Conservation (phyloP, 2,888 invertebrate genomes). For the Diarsia dahlii region DNA sequence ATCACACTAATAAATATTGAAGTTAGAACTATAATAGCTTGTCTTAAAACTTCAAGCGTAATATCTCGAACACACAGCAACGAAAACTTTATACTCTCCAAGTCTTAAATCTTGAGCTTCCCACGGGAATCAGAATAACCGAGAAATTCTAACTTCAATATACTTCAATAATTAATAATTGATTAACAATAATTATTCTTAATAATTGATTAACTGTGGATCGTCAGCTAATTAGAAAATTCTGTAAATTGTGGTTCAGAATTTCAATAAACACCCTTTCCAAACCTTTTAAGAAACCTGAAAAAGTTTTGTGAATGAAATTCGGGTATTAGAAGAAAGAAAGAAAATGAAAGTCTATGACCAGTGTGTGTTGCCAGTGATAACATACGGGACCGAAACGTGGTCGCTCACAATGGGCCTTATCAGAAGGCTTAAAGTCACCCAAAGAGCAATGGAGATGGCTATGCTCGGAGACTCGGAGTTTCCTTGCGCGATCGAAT, state of each 20-base stretch:
- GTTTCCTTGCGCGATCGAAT: too few relatives aligned
- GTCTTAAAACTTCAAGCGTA: conserved; percentile 14
- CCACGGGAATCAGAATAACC: conserved; percentile 20
- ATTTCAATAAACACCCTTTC: not conserved
- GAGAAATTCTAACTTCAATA: conserved; percentile 5
- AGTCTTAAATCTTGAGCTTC: conserved; percentile 33
- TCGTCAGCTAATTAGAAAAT: not conserved
- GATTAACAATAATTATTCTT: too few relatives aligned
- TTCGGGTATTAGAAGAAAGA: too few relatives aligned
- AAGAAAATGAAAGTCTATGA: too few relatives aligned
- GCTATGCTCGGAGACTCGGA: too few relatives aligned
- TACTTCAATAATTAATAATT: too few relatives aligned
- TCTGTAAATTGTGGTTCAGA: not conserved
- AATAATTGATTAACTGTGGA: conserved; percentile 1
- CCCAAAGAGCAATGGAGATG: too few relatives aligned
- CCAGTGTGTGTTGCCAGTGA: too few relatives aligned
- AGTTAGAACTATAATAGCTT: not conserved
- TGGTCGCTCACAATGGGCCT: too few relatives aligned
- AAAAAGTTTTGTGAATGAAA: not conserved
- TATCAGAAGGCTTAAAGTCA: too few relatives aligned
- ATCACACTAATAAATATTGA: too few relatives aligned
- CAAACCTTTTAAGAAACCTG: not conserved
- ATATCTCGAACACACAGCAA: conserved; percentile 25
- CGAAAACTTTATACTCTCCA: conserved; percentile 33
- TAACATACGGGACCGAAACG: too few relatives aligned